Percentiles rank a stretch among this genome's conserved stretches.
These are phyloP conservation scores for Aurelia aurita DNA, from an alignment of 30 jellyfish, hydroid and myxozoan species.

Conservation along the genomic window DNA sequence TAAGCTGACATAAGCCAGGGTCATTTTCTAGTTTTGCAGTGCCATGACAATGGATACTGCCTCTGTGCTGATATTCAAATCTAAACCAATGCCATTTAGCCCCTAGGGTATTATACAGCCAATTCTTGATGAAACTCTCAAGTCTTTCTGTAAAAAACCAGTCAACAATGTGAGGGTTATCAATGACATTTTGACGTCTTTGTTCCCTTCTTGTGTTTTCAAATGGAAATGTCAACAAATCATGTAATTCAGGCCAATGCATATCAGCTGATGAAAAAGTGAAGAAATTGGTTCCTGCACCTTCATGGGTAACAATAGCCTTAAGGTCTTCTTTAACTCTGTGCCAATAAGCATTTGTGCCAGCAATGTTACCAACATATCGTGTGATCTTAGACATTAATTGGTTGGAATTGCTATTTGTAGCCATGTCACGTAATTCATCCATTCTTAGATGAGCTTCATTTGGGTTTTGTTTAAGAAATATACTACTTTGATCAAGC, in stretches of 20 bases:
- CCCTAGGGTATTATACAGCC: too few species aligned
- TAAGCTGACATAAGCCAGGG: neutral
- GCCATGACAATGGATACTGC: too few species aligned
- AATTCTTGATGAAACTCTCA: constrained; percentile 20
- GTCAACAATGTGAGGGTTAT: constrained; percentile 23
- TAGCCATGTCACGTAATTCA: constrained; percentile 17
- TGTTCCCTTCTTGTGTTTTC: neutral
- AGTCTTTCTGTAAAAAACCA: constrained; percentile 32
- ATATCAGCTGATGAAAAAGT: constrained; percentile 30
- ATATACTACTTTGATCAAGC: neutral
- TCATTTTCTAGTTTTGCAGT: neutral
- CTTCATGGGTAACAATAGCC: constrained; percentile 12
- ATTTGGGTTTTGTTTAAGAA: constrained; percentile 5
- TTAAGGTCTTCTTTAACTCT: constrained; percentile 13
- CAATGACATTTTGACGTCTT: neutral
- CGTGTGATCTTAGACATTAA: constrained; percentile 9
- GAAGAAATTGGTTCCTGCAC: constrained; percentile 18
- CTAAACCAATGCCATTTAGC: too few species aligned
- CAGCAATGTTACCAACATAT: constrained; percentile 16
- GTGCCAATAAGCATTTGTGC: constrained; percentile 39
- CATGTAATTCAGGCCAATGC: neutral
- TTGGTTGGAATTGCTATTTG: neutral
- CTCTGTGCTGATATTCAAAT: too few species aligned
- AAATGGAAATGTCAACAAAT: neutral
- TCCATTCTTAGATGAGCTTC: neutral